A percentile compares a stretch with the other conserved stretches of the same genome.
Conservation (phyloP, 2,888 invertebrate genomes). For the Orchesella flavescens region DNA sequence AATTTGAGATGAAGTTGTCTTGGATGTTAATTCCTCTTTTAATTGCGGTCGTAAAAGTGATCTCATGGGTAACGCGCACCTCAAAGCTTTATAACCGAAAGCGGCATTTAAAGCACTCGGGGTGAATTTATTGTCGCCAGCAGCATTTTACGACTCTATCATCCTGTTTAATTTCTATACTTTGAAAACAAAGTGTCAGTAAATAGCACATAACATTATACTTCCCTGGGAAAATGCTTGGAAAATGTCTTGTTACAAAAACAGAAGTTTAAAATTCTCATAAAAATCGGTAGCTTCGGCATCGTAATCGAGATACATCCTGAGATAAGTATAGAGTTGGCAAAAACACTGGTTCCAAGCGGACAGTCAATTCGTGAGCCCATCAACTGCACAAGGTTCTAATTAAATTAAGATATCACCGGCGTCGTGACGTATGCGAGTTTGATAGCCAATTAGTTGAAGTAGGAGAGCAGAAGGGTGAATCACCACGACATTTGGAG, state of each 20-base stretch:
- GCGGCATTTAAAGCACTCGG: background rate
- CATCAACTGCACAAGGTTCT: too few species aligned
- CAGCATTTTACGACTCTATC: slow-evolving; percentile 35
- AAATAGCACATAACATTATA: too few species aligned
- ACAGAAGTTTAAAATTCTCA: slow-evolving; percentile 36
- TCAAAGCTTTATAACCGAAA: too few species aligned
- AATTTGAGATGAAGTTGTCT: too few species aligned
- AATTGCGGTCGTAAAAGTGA: background rate
- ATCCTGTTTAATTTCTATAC: background rate
- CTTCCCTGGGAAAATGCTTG: background rate
- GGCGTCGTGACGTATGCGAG: too few species aligned
- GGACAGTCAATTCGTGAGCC: too few species aligned
- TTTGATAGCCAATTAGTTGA: too few species aligned
- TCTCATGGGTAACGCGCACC: background rate
- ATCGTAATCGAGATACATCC: slow-evolving; percentile 3
- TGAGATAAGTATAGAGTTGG: slow-evolving; percentile 4
- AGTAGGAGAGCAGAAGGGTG: too few species aligned
- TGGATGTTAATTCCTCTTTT: too few species aligned
- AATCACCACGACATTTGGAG: too few species aligned
- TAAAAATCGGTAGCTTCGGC: slow-evolving; percentile 25
- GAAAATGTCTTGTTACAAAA: background rate
- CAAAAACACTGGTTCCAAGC: too few species aligned
- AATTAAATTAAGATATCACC: too few species aligned
- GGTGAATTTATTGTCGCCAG: slow-evolving; percentile 25
- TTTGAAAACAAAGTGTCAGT: background rate